Conservation (phyloP, 2,888 invertebrate genomes). For the Linnaemya tessellans region DNA sequence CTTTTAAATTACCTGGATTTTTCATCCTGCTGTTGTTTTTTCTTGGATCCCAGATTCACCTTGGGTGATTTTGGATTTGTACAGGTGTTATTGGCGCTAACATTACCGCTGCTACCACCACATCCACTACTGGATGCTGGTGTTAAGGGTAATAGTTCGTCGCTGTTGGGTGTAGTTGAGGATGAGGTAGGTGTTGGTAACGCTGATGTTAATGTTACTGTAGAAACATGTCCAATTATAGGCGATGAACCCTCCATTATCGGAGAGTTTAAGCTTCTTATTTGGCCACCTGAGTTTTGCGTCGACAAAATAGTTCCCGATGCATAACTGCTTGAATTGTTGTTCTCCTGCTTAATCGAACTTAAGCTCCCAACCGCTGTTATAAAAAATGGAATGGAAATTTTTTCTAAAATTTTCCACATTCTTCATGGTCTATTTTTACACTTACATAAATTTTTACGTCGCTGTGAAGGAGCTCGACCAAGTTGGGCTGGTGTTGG, state of each 20-base stretch:
- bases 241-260: slow-evolving; percentile 80
- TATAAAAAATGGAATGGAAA: slow-evolving; percentile 7
- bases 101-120: slow-evolving; percentile 65
- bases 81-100: slow-evolving; percentile 43
- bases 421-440: background rate
- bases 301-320: slow-evolving; percentile 52
- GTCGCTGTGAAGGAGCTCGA: slow-evolving; percentile 93
- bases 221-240: slow-evolving; percentile 82
- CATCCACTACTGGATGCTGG: slow-evolving; percentile 82
- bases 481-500: slow-evolving; percentile 98
- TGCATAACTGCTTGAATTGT: slow-evolving; percentile 29
- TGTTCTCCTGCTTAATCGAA: slow-evolving; percentile 60
- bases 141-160: slow-evolving; percentile 85
- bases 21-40: slow-evolving; percentile 84
- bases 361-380: slow-evolving; percentile 62
- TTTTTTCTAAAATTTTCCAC: background rate
- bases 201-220: slow-evolving; percentile 80
- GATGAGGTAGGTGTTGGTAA: slow-evolving; percentile 83
- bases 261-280: slow-evolving; percentile 73
- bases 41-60: slow-evolving; percentile 74
- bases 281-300: slow-evolving; percentile 61
- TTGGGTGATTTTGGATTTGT: slow-evolving; percentile 75
- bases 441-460: slow-evolving; percentile 90
- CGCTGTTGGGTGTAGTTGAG: slow-evolving; percentile 81
- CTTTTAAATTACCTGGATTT: slow-evolving; percentile 88